Evolutionary conservation across 2,888 invertebrate genomes (phyloP), one percentile per base, ranked within the genome.

Genomic region (Barypeithes pellucidus): DNA sequence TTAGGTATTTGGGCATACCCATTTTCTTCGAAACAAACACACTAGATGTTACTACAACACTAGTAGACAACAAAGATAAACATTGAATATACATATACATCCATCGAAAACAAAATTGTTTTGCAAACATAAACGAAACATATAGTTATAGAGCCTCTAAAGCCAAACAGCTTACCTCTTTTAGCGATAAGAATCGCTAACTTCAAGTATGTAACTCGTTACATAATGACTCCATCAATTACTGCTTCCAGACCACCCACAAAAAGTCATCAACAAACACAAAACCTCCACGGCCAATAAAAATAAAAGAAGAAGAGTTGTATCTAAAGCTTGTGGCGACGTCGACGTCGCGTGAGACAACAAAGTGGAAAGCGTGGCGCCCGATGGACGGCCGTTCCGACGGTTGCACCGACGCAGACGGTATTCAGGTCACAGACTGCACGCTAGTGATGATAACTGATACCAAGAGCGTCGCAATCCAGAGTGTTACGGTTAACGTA

Each of bases 341-440:
- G 73, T 62, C 66, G 73, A 45, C 71, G 67, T 65, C 68, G 75
- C 66, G 67, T 57, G 59, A 24, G 57, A 66, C 65, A 68, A 54
- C 45, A 70, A 9, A 43, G 59, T 61, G 75, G 67, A 65, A 75
- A 75, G 75, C 75, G 75, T 72, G 75, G 75, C 75, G 75, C 75
- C 75, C 61, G 62, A 62, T 67, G 72, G 75, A 61, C 66, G 74
- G 24, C 54, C 45, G 69, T 60, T 60, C 39, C 67, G 50, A 45
- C 59, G 54, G 69, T 47, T 74, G 74, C 74, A 74, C 71, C 74
- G 67, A 70, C 74, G 74, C 74, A 74, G 60, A 74, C 62, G 72
- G 45, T 75, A 75, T 75, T 62, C 75, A 67, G 75, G 75, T 75
- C 75, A 75, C 72, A 71, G 68, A 73, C 73, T 73, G 73, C 67